Percentiles rank a stretch among this genome's conserved stretches.
Conservation (phyloP, 1,140 invertebrate genomes). For the Elysia chlorotica region DNA sequence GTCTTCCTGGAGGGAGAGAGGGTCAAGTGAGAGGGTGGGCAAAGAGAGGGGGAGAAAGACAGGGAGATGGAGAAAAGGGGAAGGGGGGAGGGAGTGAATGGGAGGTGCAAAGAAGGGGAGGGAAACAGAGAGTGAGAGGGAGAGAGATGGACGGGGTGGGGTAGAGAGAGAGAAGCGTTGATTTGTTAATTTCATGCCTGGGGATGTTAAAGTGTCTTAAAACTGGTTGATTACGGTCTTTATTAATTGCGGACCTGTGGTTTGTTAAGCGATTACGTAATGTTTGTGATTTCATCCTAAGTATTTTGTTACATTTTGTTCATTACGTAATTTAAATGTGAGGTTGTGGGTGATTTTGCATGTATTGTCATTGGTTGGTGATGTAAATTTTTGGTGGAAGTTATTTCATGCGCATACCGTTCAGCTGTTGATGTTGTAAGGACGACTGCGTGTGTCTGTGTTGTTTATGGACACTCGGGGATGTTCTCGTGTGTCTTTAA, state of each 20-base stretch:
- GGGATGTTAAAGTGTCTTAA: neutral
- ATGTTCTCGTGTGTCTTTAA: too few relatives aligned
- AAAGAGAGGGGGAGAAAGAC: neutral
- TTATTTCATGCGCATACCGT: too few relatives aligned
- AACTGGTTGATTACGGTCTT: neutral
- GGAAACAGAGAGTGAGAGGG: neutral
- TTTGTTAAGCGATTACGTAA: too few relatives aligned
- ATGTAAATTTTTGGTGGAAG: too few relatives aligned
- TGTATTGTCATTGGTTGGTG: too few relatives aligned
- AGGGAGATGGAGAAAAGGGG: neutral
- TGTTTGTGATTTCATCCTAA: neutral
- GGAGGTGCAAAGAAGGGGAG: neutral
- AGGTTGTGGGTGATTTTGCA: neutral
- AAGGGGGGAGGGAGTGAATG: neutral
- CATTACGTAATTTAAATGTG: neutral
- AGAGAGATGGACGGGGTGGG: slow-evolving; percentile 7
- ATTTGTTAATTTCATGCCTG: neutral
- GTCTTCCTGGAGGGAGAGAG: slow-evolving; percentile 66
- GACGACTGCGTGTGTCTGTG: too few relatives aligned
- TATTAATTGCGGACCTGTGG: neutral
- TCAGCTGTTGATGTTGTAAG: too few relatives aligned
- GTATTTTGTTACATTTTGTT: neutral
- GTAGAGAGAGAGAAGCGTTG: neutral
- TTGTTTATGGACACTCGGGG: too few relatives aligned
- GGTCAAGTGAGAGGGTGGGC: too few relatives aligned